Evolutionary conservation across 2,888 invertebrate species (phyloP), one percentile per base, ranked within the genome.

Genomic region (Cryptocephalus moraei): DNA sequence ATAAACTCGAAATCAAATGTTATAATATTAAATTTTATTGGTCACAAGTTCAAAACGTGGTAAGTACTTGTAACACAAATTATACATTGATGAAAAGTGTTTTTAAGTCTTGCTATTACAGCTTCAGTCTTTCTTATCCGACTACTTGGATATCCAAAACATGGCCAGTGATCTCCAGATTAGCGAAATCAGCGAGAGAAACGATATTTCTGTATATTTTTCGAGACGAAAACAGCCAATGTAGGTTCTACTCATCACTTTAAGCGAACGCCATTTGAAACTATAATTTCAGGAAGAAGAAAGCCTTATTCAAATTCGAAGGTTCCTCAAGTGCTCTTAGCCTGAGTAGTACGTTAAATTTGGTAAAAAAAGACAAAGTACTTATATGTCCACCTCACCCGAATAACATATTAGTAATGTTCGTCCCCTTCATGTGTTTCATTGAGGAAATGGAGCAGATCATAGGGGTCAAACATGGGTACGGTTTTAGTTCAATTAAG

Each of bases 21-120:
- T 88, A 87, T 64, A 80, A 80, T 61, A 78, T 85, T 64, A 76
- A 82, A 36, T 87, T 91, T 65, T 91, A 90, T 56, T 94, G 93
- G 93, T 81, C 83, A 39, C 86, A 90, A 60, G 87, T 91, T 34
- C 93, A 94, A 68, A 82, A 84, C 65, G 90, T 91, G 61, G 90
- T 91, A 72, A 74, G 81, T 53, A 48, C 41, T 14, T 38, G 50
- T 22, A 22, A 33, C n/a, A 22, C 22, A 22, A 22, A 22, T 22
- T 22, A 22, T 4, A 22, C 22, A 22, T 4, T 22, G 2, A 6
- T 22, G 22, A 22, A 22, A 22, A 22, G 22, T 22, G 22, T 22
- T 22, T 22, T 4, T 22, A 22, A 22, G 22, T 22, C 3, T 4
- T 6, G 22, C 22, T 53, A 48, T 68, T 72, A n/a, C 65, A 91